Evolutionary conservation across 1,140 invertebrate species (phyloP).

Genomic region (Pachyrhynchus sulphureomaculatus): DNA sequence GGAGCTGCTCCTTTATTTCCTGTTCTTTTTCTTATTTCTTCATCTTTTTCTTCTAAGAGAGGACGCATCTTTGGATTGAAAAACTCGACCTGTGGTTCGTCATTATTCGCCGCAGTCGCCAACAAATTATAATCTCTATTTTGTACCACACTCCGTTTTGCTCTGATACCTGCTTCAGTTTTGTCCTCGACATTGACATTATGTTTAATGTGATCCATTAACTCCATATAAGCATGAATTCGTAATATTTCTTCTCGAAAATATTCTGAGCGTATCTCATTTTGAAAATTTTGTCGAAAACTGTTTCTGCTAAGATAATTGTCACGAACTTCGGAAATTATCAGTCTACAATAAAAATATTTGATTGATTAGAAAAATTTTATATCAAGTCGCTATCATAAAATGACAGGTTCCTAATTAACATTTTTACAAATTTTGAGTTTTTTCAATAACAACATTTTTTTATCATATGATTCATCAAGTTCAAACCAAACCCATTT

Average conservation of each 20-base stretch:
- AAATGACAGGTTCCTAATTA: too few species aligned
- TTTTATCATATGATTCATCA: too few species aligned
- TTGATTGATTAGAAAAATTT: neutral
- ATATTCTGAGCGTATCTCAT: constrained; percentile 34
- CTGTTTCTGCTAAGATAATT: constrained; percentile 42
- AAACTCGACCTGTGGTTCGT: constrained; percentile 65
- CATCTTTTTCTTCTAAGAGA: constrained; percentile 64
- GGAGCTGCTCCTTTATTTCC: constrained; percentile 61
- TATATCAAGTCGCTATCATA: neutral
- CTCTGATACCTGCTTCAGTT: constrained; percentile 14
- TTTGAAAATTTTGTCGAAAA: constrained; percentile 40
- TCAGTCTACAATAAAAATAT: constrained; percentile 29
- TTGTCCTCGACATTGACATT: neutral
- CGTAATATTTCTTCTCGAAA: constrained; percentile 40
- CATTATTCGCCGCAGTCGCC: constrained; percentile 36
- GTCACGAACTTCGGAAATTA: constrained; percentile 44
- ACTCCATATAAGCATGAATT: constrained; percentile 35
- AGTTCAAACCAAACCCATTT: too few species aligned
- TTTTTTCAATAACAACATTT: too few species aligned
- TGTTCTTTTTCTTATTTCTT: constrained; percentile 57
- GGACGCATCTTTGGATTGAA: constrained; percentile 65
- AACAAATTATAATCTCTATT: constrained; percentile 45
- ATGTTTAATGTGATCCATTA: neutral
- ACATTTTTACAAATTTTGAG: too few species aligned
- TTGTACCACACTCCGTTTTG: constrained; percentile 32